Evolutionary conservation across 2,888 invertebrate species (phyloP).

Genomic region (Drosophila cracens): DNA sequence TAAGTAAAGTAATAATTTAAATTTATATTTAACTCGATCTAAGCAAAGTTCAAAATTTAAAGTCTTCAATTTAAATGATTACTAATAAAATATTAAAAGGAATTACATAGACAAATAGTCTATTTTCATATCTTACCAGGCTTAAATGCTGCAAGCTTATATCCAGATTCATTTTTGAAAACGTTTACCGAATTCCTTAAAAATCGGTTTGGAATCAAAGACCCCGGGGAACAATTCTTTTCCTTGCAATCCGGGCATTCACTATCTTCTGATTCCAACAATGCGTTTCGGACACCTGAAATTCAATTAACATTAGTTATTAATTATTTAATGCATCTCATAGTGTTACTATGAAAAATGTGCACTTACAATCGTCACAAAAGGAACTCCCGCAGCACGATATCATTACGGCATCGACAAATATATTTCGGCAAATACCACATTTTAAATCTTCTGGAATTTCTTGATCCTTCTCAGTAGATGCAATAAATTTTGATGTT

Average conservation of each 20-base stretch:
- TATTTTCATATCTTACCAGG: slow-evolving; percentile 50
- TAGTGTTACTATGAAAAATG: neutral
- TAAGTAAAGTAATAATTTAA: too few relatives aligned
- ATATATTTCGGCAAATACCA: slow-evolving; percentile 95
- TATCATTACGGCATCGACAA: slow-evolving; percentile 98
- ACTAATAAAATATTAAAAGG: neutral
- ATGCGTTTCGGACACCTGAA: slow-evolving; percentile 93
- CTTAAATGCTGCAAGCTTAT: slow-evolving; percentile 85
- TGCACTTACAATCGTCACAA: slow-evolving; percentile 96
- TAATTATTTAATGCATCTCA: neutral
- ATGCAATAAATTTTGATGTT: slow-evolving; percentile 46
- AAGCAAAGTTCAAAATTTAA: neutral
- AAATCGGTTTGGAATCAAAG: slow-evolving; percentile 96
- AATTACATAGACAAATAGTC: neutral
- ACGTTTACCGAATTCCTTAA: slow-evolving; percentile 94
- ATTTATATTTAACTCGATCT: neutral
- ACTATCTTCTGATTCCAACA: slow-evolving; percentile 96
- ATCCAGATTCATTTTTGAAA: slow-evolving; percentile 96
- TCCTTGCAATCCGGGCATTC: slow-evolving; percentile 98
- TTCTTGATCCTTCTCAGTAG: slow-evolving; percentile 86
- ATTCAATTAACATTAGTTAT: neutral
- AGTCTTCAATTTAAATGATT: neutral
- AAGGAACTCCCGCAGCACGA: slow-evolving; percentile 99
- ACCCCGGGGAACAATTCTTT: slow-evolving; percentile 96
- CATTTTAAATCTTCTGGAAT: slow-evolving; percentile 97